Evolutionary conservation across 1,140 invertebrate species (phyloP), one percentile per base, ranked within the genome.

Genomic region (Anoplophora glabripennis): DNA sequence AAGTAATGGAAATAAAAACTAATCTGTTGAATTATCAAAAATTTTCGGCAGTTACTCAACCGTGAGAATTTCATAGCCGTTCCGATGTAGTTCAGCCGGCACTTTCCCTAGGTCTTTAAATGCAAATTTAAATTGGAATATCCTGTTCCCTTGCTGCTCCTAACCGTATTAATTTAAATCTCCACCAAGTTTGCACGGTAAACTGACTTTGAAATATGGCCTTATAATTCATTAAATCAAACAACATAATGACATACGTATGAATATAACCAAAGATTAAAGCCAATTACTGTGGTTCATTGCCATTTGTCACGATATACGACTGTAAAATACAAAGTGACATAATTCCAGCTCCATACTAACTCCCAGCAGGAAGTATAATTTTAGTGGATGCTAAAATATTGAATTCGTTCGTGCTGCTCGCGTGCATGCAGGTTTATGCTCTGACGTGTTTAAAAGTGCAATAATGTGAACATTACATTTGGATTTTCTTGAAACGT

Each of bases 161-260:
- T 28, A 28, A 5, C 21, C 21, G 3, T 28, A 28, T 28, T 28
- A 28, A 28, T 28, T 28, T 28, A 28, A 28, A 28, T 28, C 21
- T 28, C 21, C 21, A 28, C 21, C 21, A 28, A 28, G 21, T 28
- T 28, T 28, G 21, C 21, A 28, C 5, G 3, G 21, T 5, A 28
- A 28, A 28, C 21, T 28, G 21, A 28, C 21, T 28, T 28, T 28
- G n/a, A 53, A 18, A 53, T 11, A 53, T 41, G 15, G 21, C 36
- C 40, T 14, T 38, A 41, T 53, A 53, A 53, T 53, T 53, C 38
- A 53, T 53, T 53, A 41, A 53, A 53, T 53, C 49, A 53, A 53
- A 53, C 49, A 11, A 40, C 40, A 53, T 53, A 40, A 53, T 53
- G 49, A 53, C 49, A 53, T 35, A 12, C 36, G 33, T 12, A 40